phyloP scores from a whole-genome alignment of 2,797 vertebrate genomes.

The Mormyrops attenuatus region DNA sequence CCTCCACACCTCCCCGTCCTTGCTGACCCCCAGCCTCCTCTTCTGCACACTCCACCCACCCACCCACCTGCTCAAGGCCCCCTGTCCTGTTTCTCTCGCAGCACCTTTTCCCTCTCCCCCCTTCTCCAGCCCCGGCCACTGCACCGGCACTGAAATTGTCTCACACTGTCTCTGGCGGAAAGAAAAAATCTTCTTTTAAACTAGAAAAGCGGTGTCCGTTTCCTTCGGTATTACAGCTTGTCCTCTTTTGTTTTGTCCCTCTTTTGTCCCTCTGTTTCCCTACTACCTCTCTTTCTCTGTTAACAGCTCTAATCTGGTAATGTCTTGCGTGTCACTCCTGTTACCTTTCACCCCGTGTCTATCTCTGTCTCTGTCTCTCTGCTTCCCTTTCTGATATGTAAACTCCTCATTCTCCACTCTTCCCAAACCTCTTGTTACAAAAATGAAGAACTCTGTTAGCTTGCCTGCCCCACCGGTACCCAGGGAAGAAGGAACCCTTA shows the following conservation, averaged over 20 bases:
- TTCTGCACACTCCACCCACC: constrained; percentile 33
- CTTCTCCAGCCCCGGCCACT: constrained; percentile 42
- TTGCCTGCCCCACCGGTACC: constrained; percentile 27
- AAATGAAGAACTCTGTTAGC: constrained; percentile 27
- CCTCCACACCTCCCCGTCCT: constrained; percentile 49
- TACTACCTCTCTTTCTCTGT: constrained; percentile 22
- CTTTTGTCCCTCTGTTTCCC: constrained; percentile 34
- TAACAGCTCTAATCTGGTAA: constrained; percentile 19
- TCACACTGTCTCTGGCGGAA: constrained; percentile 21
- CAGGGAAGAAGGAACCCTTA: constrained; percentile 22
- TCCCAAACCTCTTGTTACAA: constrained; percentile 37
- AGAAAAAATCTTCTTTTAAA: not conserved
- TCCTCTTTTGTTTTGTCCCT: constrained; percentile 23
- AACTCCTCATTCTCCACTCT: constrained; percentile 29
- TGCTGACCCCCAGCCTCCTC: constrained; percentile 25
- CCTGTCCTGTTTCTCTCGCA: constrained; percentile 69
- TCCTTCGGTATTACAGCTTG: not conserved
- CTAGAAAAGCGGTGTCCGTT: constrained; percentile 2
- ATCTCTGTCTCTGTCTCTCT: constrained; percentile 28
- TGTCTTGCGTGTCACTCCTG: constrained; percentile 15
- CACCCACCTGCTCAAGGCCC: constrained; percentile 65
- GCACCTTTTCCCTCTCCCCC: constrained; percentile 49
- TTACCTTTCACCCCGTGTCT: constrained; percentile 26
- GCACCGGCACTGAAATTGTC: constrained; percentile 33
- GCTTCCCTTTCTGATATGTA: constrained; percentile 2